Conservation (phyloP, 2,888 invertebrate species). For the Dichetophora obliterata region DNA sequence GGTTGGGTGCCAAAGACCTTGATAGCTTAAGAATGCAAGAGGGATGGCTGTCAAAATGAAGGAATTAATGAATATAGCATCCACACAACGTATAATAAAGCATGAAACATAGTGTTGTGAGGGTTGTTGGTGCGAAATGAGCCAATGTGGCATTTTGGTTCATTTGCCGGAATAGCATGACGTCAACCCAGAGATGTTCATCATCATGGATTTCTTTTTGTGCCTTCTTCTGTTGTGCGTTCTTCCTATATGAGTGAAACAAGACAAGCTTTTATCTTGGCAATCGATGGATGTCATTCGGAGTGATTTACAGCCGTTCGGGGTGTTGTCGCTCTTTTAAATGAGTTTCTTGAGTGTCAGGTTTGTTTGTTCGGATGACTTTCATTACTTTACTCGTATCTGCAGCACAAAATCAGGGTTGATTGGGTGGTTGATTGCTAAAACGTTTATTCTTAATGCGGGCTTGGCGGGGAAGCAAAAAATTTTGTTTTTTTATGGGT, state of each 20-base stretch:
- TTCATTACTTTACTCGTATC: not conserved
- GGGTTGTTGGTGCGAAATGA: conserved; percentile 31
- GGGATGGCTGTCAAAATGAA: conserved; percentile 36
- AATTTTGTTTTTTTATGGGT: too few relatives aligned
- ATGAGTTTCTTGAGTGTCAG: conserved; percentile 50
- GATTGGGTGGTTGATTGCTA: not conserved
- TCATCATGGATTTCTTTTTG: conserved; percentile 39
- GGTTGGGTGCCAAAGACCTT: not conserved
- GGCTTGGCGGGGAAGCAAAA: too few relatives aligned
- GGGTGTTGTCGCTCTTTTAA: conserved; percentile 59
- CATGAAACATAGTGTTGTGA: not conserved
- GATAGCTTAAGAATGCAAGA: not conserved
- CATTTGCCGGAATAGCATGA: conserved; percentile 39
- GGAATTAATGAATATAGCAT: conserved; percentile 25
- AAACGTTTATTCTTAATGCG: too few relatives aligned
- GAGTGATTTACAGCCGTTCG: conserved; percentile 68
- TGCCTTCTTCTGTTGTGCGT: conserved; percentile 17
- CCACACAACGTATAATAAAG: conserved; percentile 5
- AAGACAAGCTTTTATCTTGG: conserved; percentile 64
- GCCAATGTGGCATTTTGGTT: conserved; percentile 43
- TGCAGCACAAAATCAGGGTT: not conserved
- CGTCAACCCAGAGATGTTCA: conserved; percentile 44
- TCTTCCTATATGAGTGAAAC: conserved; percentile 46
- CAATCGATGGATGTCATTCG: conserved; percentile 66
- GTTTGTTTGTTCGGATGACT: not conserved